Percentiles rank a stretch among this genome's conserved stretches.
Conservation (phyloP, 37 sponge, comb jelly and placozoan genomes). For the Aplysina aerophoba region DNA sequence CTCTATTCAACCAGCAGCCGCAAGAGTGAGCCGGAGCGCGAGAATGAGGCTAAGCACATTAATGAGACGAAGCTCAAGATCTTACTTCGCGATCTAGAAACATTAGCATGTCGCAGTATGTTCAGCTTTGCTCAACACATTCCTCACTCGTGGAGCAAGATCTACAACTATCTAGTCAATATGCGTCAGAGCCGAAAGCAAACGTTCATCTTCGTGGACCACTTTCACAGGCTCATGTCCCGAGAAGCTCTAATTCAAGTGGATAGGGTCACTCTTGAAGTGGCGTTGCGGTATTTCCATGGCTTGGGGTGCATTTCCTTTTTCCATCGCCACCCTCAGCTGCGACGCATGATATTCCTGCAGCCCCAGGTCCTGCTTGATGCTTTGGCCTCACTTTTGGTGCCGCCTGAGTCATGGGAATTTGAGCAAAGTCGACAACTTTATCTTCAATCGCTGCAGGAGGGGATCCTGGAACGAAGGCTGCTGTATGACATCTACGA, state of each 20-base stretch:
- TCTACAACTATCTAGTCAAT: neutral
- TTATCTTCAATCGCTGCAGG: neutral
- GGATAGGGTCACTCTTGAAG: neutral
- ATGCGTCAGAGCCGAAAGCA: neutral
- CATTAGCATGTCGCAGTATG: neutral
- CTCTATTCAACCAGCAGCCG: neutral
- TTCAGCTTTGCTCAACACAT: slow-evolving; percentile 18
- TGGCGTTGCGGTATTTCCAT: slow-evolving; percentile 13
- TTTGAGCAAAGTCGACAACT: neutral
- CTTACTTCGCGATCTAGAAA: slow-evolving; percentile 3
- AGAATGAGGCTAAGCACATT: neutral
- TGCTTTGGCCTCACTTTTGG: neutral
- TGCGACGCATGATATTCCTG: neutral
- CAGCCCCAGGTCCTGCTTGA: slow-evolving; percentile 5
- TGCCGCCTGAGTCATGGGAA: neutral
- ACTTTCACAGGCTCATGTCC: neutral
- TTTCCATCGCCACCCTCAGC: slow-evolving; percentile 12
- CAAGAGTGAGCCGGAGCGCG: neutral
- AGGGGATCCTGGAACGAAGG: neutral
- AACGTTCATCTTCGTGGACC: neutral
- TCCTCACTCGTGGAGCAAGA: neutral
- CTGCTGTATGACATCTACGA: slow-evolving; percentile 12
- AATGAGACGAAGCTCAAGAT: neutral
- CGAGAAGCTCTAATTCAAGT: neutral
- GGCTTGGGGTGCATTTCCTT: neutral